phyloP scores from a whole-genome alignment of 37 sponge, comb jelly and placozoan species.

The Halichondria panicea region DNA sequence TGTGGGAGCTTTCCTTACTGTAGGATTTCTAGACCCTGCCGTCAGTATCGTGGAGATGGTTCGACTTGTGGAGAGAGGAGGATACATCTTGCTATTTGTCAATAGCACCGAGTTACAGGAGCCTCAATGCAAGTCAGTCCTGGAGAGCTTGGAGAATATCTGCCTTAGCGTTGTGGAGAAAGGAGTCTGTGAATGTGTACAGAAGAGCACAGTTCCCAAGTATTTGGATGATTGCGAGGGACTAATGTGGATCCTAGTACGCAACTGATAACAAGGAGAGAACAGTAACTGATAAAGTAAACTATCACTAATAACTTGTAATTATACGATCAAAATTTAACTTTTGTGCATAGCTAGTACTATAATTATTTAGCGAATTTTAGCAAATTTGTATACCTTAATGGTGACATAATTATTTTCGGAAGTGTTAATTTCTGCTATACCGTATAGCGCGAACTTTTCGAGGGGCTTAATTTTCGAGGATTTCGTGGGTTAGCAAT shows the following conservation, averaged over 20 bases:
- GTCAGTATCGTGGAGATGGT: conserved; percentile 27
- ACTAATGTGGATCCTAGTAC: conserved; percentile 12
- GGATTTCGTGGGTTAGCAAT: too few species aligned
- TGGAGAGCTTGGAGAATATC: conserved; percentile 3
- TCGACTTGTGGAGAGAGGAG: conserved; percentile 25
- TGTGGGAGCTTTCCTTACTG: conserved; percentile 46
- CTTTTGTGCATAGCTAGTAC: too few species aligned
- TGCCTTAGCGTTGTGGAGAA: conserved; percentile 1
- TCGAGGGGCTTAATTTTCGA: too few species aligned
- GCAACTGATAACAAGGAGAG: too few species aligned
- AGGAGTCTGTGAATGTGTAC: conserved; percentile 11
- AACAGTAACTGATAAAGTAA: too few species aligned
- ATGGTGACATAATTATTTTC: too few species aligned
- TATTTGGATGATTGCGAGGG: conserved; percentile 34
- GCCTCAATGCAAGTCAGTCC: conserved; percentile 11
- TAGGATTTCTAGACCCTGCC: conserved; percentile 30
- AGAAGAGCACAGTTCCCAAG: conserved; percentile 1
- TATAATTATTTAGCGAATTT: too few species aligned
- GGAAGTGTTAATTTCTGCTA: too few species aligned
- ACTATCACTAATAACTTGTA: too few species aligned
- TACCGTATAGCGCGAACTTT: too few species aligned
- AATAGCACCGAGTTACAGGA: conserved; percentile 27
- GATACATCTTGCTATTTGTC: conserved; percentile 23
- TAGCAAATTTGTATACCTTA: too few species aligned
- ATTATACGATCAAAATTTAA: too few species aligned